A percentile compares a stretch with the other conserved stretches of the same genome.
Conservation (phyloP, 2,888 invertebrate genomes). For the Elgonia sp. region DNA sequence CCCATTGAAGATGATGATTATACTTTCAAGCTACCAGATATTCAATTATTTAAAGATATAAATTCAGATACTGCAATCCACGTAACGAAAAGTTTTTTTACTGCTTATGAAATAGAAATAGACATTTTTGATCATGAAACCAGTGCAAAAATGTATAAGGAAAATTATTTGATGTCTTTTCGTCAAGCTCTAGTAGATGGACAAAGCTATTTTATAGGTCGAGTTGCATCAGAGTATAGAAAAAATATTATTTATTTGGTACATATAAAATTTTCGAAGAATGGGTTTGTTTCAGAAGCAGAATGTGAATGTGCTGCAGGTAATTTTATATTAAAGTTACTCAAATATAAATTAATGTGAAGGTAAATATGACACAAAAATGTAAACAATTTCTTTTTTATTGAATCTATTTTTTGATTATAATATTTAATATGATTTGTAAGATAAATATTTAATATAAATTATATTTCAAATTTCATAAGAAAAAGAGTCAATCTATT, state of each 20-base stretch:
- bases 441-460: background rate
- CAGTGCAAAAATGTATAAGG: conserved; percentile 20
- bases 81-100: background rate
- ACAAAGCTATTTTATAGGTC: background rate
- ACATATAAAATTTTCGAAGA: conserved; percentile 15
- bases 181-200: conserved; percentile 11
- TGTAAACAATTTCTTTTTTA: too few relatives aligned
- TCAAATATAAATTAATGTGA: too few relatives aligned
- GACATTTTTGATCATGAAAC: conserved; percentile 8
- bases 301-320: conserved; percentile 70
- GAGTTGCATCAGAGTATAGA: conserved; percentile 27
- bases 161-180: conserved; percentile 22
- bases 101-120: background rate
- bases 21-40: background rate
- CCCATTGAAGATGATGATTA: conserved; percentile 16
- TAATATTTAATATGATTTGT: too few relatives aligned
- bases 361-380: too few relatives aligned
- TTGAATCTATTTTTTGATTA: too few relatives aligned
- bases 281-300: conserved; percentile 19
- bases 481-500: too few relatives aligned
- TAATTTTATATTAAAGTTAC: conserved; percentile 2
- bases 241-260: conserved; percentile 31
- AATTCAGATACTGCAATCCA: background rate
- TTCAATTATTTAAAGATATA: conserved; percentile 10
- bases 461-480: too few relatives aligned